A percentile compares a stretch with the other conserved stretches of the same genome.
phyloP scores from a whole-genome alignment of 2,888 invertebrate genomes.

The Melinaea menophilus region DNA sequence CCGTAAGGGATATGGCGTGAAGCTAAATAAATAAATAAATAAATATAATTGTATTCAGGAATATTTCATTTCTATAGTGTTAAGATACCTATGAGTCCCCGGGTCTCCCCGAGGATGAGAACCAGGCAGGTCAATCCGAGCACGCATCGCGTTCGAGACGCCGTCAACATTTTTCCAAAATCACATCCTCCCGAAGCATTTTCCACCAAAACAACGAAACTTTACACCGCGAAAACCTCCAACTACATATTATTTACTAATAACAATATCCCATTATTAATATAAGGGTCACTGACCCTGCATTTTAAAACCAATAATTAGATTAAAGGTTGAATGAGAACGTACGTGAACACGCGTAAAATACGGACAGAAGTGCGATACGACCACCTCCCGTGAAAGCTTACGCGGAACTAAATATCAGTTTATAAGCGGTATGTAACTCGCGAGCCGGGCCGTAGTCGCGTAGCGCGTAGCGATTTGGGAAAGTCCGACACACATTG shows the following conservation, averaged over 20 bases:
- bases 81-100: constrained; percentile 62
- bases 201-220: constrained; percentile 45
- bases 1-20: too few relatives aligned
- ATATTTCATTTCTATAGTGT: too few relatives aligned
- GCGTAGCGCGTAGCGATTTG: constrained; percentile 51
- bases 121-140: constrained; percentile 58
- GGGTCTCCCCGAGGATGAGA: constrained; percentile 47
- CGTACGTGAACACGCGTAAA: constrained; percentile 55
- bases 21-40: too few relatives aligned
- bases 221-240: constrained; percentile 41
- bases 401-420: constrained; percentile 54
- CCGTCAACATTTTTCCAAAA: constrained; percentile 70
- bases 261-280: constrained; percentile 51
- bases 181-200: constrained; percentile 64
- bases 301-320: constrained; percentile 55
- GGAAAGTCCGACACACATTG: constrained; percentile 53
- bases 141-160: constrained; percentile 55
- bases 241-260: constrained; percentile 49
- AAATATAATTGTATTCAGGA: too few relatives aligned
- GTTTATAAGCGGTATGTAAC: constrained; percentile 13
- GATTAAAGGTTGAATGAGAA: constrained; percentile 58
- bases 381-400: constrained; percentile 40
- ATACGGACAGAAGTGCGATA: constrained; percentile 33
- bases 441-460: constrained; percentile 31
- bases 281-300: constrained; percentile 47